Percentiles rank a stretch among this genome's conserved stretches.
phyloP scores from a whole-genome alignment of 2,797 vertebrate species.

The Arnoldichthys spilopterus region DNA sequence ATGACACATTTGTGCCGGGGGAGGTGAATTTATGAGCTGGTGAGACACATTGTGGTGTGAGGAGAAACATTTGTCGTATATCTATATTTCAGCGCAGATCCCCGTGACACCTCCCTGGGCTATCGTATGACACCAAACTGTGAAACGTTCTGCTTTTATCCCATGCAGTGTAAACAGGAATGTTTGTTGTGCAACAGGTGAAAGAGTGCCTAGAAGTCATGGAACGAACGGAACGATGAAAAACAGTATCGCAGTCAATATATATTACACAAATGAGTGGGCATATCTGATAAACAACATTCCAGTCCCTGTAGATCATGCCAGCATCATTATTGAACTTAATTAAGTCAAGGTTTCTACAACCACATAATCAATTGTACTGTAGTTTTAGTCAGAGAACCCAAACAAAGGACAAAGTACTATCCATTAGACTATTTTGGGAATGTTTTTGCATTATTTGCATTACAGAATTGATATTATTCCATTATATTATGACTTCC shows the following conservation, averaged over 20 bases:
- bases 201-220: background rate
- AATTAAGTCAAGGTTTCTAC: background rate
- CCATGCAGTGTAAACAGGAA: background rate
- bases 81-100: background rate
- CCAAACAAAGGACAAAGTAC: no score
- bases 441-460: background rate
- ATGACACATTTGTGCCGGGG: background rate
- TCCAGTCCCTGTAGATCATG: background rate
- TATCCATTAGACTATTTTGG: background rate
- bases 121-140: background rate
- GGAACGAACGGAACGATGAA: background rate
- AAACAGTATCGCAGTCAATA: background rate
- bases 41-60: background rate
- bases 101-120: background rate
- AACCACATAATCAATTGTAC: background rate
- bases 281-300: background rate
- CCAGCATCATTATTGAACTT: background rate
- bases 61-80: background rate
- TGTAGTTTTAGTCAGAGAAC: no score
- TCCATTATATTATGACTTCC: background rate
- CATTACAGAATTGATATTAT: background rate
- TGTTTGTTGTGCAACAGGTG: slow-evolving; percentile 1
- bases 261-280: background rate
- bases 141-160: background rate
- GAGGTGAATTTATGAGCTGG: background rate